Evolutionary conservation across 1,140 invertebrate genomes (phyloP).

Genomic region (Polypedilum pembai): DNA sequence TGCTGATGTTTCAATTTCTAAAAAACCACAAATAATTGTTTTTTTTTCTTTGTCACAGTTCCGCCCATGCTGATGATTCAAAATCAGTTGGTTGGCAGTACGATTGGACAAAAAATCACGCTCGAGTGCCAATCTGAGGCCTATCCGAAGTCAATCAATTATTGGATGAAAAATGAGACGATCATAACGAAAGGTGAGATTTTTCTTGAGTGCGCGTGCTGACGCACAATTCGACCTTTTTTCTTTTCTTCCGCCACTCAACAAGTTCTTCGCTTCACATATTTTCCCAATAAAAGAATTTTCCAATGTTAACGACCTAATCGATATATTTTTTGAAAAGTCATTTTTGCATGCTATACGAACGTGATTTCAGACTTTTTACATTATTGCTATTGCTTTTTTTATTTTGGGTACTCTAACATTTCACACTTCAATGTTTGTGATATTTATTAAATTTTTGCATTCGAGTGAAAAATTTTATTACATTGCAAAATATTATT

Average conservation of each 20-base stretch:
- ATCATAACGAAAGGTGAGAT: conserved; percentile 70
- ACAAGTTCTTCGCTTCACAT: no score
- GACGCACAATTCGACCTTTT: no score
- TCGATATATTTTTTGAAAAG: conserved; percentile 22
- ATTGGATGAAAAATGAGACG: conserved; percentile 73
- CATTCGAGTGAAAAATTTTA: no score
- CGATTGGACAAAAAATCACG: conserved; percentile 60
- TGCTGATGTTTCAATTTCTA: no score
- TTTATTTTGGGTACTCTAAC: no score
- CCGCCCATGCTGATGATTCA: conserved; percentile 78
- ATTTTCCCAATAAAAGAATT: background rate
- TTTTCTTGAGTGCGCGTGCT: background rate
- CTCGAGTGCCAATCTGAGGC: conserved; percentile 80
- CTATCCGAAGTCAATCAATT: conserved; percentile 79
- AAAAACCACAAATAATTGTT: background rate
- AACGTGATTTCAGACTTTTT: no score
- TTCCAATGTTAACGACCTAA: background rate
- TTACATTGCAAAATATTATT: no score
- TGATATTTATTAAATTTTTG: no score
- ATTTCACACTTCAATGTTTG: no score
- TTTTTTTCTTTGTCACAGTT: conserved; percentile 48
- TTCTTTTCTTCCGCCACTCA: no score
- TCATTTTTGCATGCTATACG: background rate
- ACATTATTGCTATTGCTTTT: no score
- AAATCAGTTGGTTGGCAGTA: conserved; percentile 72